Conservation (phyloP, 2,113 vertebrate genomes). For the Nyctibius bracteatus region DNA sequence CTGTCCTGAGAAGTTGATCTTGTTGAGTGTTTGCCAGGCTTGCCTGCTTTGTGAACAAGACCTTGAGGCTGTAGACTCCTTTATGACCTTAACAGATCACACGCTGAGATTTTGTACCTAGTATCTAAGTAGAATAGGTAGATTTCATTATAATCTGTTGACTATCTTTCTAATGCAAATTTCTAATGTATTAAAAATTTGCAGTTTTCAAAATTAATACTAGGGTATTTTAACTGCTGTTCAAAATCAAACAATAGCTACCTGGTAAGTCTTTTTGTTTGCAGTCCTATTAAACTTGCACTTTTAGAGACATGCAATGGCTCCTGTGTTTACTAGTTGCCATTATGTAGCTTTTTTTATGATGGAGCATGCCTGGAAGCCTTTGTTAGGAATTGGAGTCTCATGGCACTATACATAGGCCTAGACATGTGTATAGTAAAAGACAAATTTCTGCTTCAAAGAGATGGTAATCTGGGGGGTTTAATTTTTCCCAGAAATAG, state of each 20-base stretch:
- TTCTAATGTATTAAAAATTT: background rate
- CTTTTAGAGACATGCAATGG: background rate
- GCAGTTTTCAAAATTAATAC: background rate
- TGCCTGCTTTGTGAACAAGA: background rate
- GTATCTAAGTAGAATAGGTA: background rate
- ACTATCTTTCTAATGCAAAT: background rate
- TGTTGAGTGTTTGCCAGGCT: background rate
- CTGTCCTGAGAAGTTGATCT: background rate
- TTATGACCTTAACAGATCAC: background rate
- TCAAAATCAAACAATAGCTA: background rate
- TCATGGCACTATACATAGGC: background rate
- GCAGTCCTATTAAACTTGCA: background rate
- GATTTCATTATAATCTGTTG: background rate
- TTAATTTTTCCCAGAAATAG: conserved; percentile 55
- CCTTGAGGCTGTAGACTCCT: background rate
- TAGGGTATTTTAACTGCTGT: background rate
- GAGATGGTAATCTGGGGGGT: conserved; percentile 38
- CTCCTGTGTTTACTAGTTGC: background rate
- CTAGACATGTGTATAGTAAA: background rate
- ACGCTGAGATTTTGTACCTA: background rate
- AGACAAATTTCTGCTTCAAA: conserved; percentile 48
- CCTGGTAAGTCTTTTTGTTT: background rate
- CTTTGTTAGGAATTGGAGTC: background rate
- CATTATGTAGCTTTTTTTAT: background rate
- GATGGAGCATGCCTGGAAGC: background rate